phyloP scores from a whole-genome alignment of 2,113 vertebrate species.

The Empidonax traillii region DNA sequence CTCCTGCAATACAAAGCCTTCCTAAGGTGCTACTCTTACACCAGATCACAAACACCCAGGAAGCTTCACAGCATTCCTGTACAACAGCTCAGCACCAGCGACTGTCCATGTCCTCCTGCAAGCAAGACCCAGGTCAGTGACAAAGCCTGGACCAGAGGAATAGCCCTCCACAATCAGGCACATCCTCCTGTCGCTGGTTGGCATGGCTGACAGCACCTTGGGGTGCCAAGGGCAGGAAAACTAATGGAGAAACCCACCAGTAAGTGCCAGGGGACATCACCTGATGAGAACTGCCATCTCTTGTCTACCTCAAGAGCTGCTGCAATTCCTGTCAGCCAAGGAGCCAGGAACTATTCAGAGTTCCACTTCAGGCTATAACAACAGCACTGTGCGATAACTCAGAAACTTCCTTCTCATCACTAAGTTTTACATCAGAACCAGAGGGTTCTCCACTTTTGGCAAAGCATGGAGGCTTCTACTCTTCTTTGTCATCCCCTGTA shows the following conservation, averaged over 20 bases:
- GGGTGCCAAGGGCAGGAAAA: not conserved
- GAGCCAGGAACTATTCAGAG: rapidly evolving
- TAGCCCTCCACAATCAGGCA: rapidly evolving
- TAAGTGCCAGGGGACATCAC: rapidly evolving
- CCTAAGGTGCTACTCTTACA: rapidly evolving
- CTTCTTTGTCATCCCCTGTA: not conserved
- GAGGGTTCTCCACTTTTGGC: not conserved
- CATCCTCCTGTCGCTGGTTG: rapidly evolving
- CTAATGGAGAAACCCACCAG: rapidly evolving
- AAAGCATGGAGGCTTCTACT: rapidly evolving
- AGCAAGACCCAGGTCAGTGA: not conserved
- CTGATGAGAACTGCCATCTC: not conserved
- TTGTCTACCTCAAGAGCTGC: not conserved
- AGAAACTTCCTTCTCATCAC: not conserved
- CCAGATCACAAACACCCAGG: rapidly evolving
- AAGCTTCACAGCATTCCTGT: not conserved
- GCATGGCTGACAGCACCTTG: rapidly evolving
- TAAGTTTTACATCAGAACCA: not conserved
- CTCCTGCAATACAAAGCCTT: not conserved
- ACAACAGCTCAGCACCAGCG: not conserved
- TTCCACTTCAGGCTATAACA: not conserved
- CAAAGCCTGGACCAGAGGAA: not conserved
- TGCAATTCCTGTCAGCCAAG: not conserved
- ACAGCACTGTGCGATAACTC: not conserved
- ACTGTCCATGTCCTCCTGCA: not conserved